Conservation (phyloP, 2,797 vertebrate genomes). For the Eptatretus atami region DNA sequence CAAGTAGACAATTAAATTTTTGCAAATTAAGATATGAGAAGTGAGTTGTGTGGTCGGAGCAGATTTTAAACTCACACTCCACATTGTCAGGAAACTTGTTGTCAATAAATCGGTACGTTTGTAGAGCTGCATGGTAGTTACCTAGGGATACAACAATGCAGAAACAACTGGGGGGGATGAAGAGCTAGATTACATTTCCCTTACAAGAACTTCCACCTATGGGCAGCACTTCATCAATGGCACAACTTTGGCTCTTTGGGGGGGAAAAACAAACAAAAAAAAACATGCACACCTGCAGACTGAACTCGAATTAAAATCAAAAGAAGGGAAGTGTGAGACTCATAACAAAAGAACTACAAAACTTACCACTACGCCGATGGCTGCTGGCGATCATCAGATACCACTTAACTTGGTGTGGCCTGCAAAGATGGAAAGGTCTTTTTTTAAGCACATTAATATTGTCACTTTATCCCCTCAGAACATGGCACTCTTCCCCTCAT, state of each 20-base stretch:
- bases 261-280: constrained; percentile 1
- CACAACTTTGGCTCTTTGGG: not conserved
- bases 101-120: constrained; percentile 72
- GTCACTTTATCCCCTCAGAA: too few species aligned
- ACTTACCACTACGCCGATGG: constrained; percentile 65
- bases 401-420: constrained; percentile 68
- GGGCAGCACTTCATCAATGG: not conserved
- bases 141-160: constrained; percentile 19
- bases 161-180: not conserved
- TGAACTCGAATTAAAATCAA: too few species aligned
- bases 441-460: too few species aligned
- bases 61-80: constrained; percentile 33
- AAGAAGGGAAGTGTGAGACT: too few species aligned
- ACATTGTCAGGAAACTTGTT: constrained; percentile 67
- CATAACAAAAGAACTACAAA: not conserved
- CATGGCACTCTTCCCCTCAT: too few species aligned
- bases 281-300: not conserved
- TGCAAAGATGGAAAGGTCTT: constrained; percentile 14
- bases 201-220: not conserved
- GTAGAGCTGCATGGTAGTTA: constrained; percentile 75
- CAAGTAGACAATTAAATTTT: not conserved
- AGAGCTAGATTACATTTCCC: not conserved
- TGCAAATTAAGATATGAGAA: not conserved
- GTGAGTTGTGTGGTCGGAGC: not conserved
- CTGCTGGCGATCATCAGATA: constrained; percentile 80